phyloP scores from a whole-genome alignment of 2,797 vertebrate genomes.

The Enteromius thamalakanensis region DNA sequence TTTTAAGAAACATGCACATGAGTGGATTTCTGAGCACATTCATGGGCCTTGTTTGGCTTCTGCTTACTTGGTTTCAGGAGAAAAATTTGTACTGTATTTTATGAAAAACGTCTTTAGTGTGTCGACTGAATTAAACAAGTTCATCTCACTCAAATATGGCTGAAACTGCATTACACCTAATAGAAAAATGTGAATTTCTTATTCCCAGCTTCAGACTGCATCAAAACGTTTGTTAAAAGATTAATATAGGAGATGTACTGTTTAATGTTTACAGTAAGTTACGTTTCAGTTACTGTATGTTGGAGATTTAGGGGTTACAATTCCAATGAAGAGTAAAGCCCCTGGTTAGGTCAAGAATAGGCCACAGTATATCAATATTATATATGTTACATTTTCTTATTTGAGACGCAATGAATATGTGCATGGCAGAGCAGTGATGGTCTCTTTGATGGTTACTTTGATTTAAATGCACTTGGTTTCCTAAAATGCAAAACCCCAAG shows the following conservation, averaged over 20 bases:
- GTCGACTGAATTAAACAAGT: neutral
- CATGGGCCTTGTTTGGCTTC: neutral
- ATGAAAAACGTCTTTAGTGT: neutral
- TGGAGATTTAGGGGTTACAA: neutral
- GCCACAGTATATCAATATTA: neutral
- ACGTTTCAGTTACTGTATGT: neutral
- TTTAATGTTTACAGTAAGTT: neutral
- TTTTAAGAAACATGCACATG: neutral
- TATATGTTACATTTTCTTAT: neutral
- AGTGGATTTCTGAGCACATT: conserved; percentile 10
- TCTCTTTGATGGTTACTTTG: neutral
- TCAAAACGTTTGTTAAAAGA: neutral
- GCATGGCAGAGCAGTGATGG: neutral
- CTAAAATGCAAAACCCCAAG: neutral
- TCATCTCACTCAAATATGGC: neutral
- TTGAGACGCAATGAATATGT: neutral
- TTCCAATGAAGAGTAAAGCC: neutral
- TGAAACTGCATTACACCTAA: neutral
- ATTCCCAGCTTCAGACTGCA: neutral
- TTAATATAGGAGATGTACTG: neutral
- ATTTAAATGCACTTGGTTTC: neutral
- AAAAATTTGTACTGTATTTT: neutral
- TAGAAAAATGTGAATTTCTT: neutral
- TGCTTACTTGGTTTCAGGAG: neutral
- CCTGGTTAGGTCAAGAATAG: neutral